A percentile compares a stretch with the other conserved stretches of the same genome.
Conservation (phyloP, 1,140 invertebrate genomes). For the Caenorhabditis latens region DNA sequence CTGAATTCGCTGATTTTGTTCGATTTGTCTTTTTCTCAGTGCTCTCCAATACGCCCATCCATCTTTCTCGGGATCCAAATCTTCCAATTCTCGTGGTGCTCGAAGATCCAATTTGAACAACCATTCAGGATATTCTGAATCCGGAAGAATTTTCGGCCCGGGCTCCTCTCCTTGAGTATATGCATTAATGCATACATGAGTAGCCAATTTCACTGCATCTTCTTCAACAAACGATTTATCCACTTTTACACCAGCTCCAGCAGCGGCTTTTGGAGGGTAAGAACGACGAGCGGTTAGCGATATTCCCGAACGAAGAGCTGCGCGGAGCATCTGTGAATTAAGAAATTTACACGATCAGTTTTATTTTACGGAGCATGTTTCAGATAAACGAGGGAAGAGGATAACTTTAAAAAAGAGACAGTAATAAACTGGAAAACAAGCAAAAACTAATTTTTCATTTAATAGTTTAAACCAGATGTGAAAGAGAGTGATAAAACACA, state of each 20-base stretch:
- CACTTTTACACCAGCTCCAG: constrained; percentile 60
- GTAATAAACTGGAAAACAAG: too few species aligned
- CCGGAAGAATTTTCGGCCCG: constrained; percentile 64
- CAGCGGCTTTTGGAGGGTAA: constrained; percentile 54
- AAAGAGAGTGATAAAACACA: too few species aligned
- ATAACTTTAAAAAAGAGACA: too few species aligned
- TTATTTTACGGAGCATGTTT: too few species aligned
- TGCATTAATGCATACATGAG: constrained; percentile 66
- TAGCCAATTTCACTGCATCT: constrained; percentile 62
- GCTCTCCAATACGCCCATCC: constrained; percentile 68
- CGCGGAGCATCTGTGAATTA: constrained; percentile 11
- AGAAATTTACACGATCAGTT: too few species aligned
- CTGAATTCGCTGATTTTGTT: constrained; percentile 64
- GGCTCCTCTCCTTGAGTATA: constrained; percentile 67
- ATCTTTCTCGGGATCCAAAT: constrained; percentile 65
- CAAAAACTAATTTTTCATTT: too few species aligned
- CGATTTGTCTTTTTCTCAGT: constrained; percentile 63
- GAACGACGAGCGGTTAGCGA: background rate
- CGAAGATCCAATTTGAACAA: constrained; percentile 65
- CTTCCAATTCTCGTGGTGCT: constrained; percentile 61
- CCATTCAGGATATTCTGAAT: constrained; percentile 67
- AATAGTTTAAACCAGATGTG: too few species aligned
- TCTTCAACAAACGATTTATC: constrained; percentile 67
- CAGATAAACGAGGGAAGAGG: too few species aligned
- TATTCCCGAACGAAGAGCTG: background rate